Base-by-base conservation (phyloP, 2,113 vertebrate genomes). In the Myanophis thanlyinensis region DNA sequence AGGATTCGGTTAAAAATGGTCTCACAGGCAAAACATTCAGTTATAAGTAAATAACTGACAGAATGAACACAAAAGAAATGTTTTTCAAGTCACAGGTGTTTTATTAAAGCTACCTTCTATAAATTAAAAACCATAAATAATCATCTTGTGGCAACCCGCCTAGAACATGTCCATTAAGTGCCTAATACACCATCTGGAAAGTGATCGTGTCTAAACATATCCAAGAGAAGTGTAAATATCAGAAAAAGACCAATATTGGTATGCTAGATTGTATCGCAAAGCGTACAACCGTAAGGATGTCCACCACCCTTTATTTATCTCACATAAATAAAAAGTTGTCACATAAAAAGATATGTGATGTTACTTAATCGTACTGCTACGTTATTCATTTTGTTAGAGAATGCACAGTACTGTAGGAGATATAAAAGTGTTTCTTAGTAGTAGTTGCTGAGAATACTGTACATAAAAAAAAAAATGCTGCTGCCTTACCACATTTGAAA, bases 1-100 rank as follows among this genome's bases (percentile, higher is more conserved):
- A 44, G 87, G 53, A n/a, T 54, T 54, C 10, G 2, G 35, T 54
- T 40, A 46, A 56, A 89, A 95, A 80, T 95, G 94, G 88, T 94
- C 95, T 90, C 93, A 93, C 86, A 40, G n/a, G 47, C 15, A n/a
- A 85, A 56, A 48, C 18, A 56, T 85, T 54, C 49, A 11, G 12
- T 47, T 30, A 85, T 56, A 49, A 8, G 30, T 44, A 88, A 85
- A 49, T 23, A 92, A 10, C 49, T 84, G 49, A 89, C 15, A 84
- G 15, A 89, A 88, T 49, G 22, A n/a, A 54, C 25, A 80, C 0
- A 27, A 53, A 87, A 56, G 44, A 47, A n/a, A 47, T 47, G 49
- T 84, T 67, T 53, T 35, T 85, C 44, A 48, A 30, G 87, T 67
- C 87, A 48, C 49, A 47, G 40, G 49, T 85, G 30, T 85, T 85